Evolutionary conservation across 2,888 invertebrate species (phyloP).

Genomic region (Platycheirus albimanus): DNA sequence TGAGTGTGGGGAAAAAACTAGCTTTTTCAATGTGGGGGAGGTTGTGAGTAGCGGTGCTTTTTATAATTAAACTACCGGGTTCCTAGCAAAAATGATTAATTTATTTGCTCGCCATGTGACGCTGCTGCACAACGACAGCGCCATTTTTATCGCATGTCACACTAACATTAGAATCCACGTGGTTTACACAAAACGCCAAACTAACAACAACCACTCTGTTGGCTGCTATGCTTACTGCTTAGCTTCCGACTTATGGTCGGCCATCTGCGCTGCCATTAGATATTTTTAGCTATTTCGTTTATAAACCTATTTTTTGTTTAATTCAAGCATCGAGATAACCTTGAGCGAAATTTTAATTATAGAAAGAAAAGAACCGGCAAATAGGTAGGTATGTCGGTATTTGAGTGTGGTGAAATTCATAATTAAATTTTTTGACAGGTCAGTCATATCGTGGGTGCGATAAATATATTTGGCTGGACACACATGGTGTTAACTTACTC

Average conservation of each 20-base stretch:
- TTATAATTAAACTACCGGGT: slow-evolving; percentile 63
- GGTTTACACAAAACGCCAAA: slow-evolving; percentile 39
- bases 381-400: no score
- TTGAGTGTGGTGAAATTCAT: slow-evolving; percentile 6
- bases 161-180: slow-evolving; percentile 61
- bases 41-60: slow-evolving; percentile 18
- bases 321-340: slow-evolving; percentile 55
- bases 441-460: background rate
- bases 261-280: slow-evolving; percentile 63
- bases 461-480: slow-evolving; percentile 32
- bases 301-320: slow-evolving; percentile 39
- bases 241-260: slow-evolving; percentile 34
- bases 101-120: slow-evolving; percentile 54
- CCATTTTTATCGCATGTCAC: slow-evolving; percentile 51
- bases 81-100: slow-evolving; percentile 56
- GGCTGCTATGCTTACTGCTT: slow-evolving; percentile 30
- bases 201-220: background rate
- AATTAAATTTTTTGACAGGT: slow-evolving; percentile 45
- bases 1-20: slow-evolving; percentile 29
- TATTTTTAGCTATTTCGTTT: slow-evolving; percentile 60
- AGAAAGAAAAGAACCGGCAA: slow-evolving; percentile 49
- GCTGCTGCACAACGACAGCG: slow-evolving; percentile 7
- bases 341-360: slow-evolving; percentile 58
- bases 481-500: slow-evolving; percentile 9
- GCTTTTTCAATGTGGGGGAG: slow-evolving; percentile 33